A percentile compares a stretch with the other conserved stretches of the same genome.
These are phyloP conservation scores for Trematomus loennbergii DNA, from an alignment of 2,113 vertebrate genomes.

Conservation along the genomic window DNA sequence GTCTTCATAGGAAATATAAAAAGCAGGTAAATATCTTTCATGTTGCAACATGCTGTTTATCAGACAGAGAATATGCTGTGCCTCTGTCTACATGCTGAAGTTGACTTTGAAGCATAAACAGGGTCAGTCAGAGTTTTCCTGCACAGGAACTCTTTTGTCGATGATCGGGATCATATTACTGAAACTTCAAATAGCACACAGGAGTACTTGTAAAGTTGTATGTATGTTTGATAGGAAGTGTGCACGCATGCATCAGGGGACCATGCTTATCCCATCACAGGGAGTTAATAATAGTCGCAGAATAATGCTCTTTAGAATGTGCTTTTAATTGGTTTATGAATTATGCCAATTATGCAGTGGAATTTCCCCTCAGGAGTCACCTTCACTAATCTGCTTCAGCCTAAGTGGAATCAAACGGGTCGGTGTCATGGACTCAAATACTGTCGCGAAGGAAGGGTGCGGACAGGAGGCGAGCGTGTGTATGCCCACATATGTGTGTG, in stretches of 20 bases:
- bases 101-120: conserved; percentile 28
- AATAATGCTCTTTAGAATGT: conserved; percentile 74
- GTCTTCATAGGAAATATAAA: conserved; percentile 26
- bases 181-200: conserved; percentile 46
- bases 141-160: conserved; percentile 48
- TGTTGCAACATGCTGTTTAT: conserved; percentile 21
- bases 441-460: conserved; percentile 42
- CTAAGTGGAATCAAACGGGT: conserved; percentile 73
- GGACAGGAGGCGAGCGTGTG: conserved; percentile 39
- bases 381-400: conserved; percentile 82
- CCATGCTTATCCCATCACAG: conserved; percentile 76
- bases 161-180: conserved; percentile 31
- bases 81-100: conserved; percentile 10
- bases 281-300: conserved; percentile 77
- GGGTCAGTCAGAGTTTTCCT: conserved; percentile 54
- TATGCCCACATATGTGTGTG: conserved; percentile 14
- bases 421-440: conserved; percentile 69
- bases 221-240: conserved; percentile 55
- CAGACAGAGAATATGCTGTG: conserved; percentile 30
- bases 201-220: conserved; percentile 40
- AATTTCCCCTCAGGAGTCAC: conserved; percentile 80
- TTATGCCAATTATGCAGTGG: conserved; percentile 80
- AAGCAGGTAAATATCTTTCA: conserved; percentile 32
- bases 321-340: conserved; percentile 84
- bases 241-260: conserved; percentile 39